phyloP scores from a whole-genome alignment of 2,797 vertebrate species.

The Xenops minutus region DNA sequence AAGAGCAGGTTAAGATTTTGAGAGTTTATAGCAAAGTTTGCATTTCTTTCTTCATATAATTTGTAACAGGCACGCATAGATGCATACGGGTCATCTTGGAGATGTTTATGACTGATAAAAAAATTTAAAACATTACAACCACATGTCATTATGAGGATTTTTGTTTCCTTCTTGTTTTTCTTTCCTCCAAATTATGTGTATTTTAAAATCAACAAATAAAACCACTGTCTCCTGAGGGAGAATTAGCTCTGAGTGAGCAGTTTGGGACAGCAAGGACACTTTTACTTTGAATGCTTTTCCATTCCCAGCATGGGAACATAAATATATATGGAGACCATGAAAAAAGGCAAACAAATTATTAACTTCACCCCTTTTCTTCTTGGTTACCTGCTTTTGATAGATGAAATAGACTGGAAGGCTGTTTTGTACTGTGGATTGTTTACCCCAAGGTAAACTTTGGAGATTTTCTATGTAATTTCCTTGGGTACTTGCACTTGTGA shows the following conservation, averaged over 20 bases:
- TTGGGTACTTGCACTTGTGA: background rate
- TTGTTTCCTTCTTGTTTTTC: conserved; percentile 6
- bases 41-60: background rate
- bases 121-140: background rate
- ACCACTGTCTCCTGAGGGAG: background rate
- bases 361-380: background rate
- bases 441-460: background rate
- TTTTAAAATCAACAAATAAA: conserved; percentile 13
- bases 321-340: background rate
- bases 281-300: background rate
- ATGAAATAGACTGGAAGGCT: background rate
- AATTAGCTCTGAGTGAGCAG: background rate
- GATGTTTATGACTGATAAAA: background rate
- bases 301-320: conserved; percentile 25
- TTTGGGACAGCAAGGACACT: background rate
- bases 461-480: background rate
- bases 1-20: background rate
- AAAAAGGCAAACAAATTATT: background rate
- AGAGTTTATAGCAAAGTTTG: background rate
- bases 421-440: background rate
- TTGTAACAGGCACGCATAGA: background rate
- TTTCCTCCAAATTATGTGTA: background rate
- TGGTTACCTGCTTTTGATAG: background rate
- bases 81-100: background rate
- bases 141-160: background rate